Evolutionary conservation across 2,888 invertebrate species (phyloP).

Genomic region (Gerosis bhagava): DNA sequence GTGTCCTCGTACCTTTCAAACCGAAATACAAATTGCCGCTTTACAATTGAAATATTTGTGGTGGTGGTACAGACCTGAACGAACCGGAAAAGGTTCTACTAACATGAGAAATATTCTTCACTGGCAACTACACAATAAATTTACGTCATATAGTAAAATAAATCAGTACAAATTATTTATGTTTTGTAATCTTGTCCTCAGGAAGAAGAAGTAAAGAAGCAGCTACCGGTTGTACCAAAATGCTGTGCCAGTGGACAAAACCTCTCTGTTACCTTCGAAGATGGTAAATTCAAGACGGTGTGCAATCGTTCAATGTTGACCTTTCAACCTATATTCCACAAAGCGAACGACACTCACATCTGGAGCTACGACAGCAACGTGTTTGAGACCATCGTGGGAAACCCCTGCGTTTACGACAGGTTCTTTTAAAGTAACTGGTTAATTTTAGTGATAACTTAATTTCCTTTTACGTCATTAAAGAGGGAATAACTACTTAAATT

Average conservation of each 20-base stretch:
- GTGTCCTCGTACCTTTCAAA: too few relatives aligned
- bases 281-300: conserved; percentile 52
- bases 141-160: too few relatives aligned
- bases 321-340: conserved; percentile 79
- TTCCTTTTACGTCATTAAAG: conserved; percentile 1
- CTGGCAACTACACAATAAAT: too few relatives aligned
- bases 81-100: too few relatives aligned
- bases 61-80: too few relatives aligned
- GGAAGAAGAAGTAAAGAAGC: conserved; percentile 62
- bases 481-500: neutral
- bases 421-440: conserved; percentile 38
- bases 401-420: conserved; percentile 81
- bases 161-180: too few relatives aligned
- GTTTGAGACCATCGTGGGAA: conserved; percentile 80
- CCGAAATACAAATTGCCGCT: too few relatives aligned
- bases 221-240: conserved; percentile 73
- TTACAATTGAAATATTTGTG: too few relatives aligned
- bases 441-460: conserved; percentile 7
- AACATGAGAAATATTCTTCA: too few relatives aligned
- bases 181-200: conserved; percentile 29
- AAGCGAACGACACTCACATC: conserved; percentile 75
- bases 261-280: conserved; percentile 52
- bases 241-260: conserved; percentile 79
- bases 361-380: conserved; percentile 66
- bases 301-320: conserved; percentile 59